Base-by-base conservation (phyloP, 2,888 invertebrate genomes). In the Linyphia triangularis region DNA sequence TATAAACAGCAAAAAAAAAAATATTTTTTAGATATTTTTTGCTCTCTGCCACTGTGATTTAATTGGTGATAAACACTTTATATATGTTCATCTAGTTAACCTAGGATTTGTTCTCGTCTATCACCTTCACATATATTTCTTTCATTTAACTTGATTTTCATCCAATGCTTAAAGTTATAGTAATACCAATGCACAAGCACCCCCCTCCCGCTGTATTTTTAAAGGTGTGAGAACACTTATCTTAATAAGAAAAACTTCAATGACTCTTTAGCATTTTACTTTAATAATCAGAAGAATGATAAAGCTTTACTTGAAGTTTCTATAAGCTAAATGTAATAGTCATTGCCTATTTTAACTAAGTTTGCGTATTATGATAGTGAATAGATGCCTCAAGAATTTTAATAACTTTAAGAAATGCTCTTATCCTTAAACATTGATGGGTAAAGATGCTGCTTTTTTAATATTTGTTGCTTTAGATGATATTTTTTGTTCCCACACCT, bases 21-120 rank as follows among this genome's bases (percentile, higher is more conserved):
- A 61, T 72, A 73, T 79, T 73, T 86, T 73, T 65, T 65, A 26
- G 79, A 57, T 75, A 81, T 86, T 73, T 81, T 86, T 86, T 73
- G 86, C 86, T 75, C 81, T 77, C 67, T 75, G 65, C 72, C 82
- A 83, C 83, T 88, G 88, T 88, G 83, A 88, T 77, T 88, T 63
- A 5, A 83, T 88, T 88, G 77, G 83, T 83, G 70, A 83, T 85
- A 78, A n/a, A 85, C 26, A 24, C 67, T 77, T 75, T 67, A 67
- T 75, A 85, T 77, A 61, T 75, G 70, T 73, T 28, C 72, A 72
- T 43, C 63, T 59, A 83, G 63, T 37, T 61, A 83, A 28, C 13
- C 30, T 79, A 81, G 63, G 37, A 0, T 37, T 61, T 73, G 10
- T 26, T 63, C 7, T 10, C 16, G 13, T 16, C 13, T 24, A n/a